These are phyloP conservation scores for Isoperla grammatica DNA, from an alignment of 2,888 invertebrate species.

Conservation along the genomic window DNA sequence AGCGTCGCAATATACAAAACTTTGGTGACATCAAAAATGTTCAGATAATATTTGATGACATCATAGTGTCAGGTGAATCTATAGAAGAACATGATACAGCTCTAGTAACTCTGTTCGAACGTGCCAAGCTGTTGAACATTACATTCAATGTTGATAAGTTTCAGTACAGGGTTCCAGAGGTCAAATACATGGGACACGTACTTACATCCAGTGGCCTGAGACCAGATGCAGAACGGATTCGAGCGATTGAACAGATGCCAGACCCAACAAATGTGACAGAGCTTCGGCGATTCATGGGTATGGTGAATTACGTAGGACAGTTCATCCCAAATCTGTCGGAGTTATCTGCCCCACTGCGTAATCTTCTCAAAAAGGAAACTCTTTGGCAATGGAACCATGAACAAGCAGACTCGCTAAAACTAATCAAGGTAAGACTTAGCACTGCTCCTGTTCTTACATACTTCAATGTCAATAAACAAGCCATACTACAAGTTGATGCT, in stretches of 20 bases:
- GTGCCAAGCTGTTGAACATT: conserved; percentile 1
- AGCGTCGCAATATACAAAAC: conserved; percentile 33
- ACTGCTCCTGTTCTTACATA: conserved; percentile 24
- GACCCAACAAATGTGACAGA: conserved; percentile 33
- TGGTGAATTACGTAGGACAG: conserved; percentile 35
- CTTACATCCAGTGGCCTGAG: not conserved
- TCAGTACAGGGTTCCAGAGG: conserved; percentile 1
- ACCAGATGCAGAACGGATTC: not conserved
- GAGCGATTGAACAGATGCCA: not conserved
- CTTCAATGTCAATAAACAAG: conserved; percentile 23
- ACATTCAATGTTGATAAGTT: conserved; percentile 20
- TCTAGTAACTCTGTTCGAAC: conserved; percentile 15
- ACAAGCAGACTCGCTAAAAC: no score
- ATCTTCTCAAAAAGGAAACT: conserved; percentile 26
- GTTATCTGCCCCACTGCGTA: conserved; percentile 30
- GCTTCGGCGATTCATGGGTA: conserved; percentile 36
- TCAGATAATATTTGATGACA: conserved; percentile 39
- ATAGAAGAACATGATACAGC: conserved; percentile 9
- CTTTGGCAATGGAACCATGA: conserved; percentile 20
- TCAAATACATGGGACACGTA: conserved; percentile 16
- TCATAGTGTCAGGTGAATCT: conserved; percentile 33
- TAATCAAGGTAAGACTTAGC: not conserved
- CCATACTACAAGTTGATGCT: conserved; percentile 15
- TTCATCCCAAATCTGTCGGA: conserved; percentile 35
- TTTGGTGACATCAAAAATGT: conserved; percentile 39